A percentile compares a stretch with the other conserved stretches of the same genome.
Conservation (phyloP, 1,140 invertebrate species). For the Stegodyphus dumicola region DNA sequence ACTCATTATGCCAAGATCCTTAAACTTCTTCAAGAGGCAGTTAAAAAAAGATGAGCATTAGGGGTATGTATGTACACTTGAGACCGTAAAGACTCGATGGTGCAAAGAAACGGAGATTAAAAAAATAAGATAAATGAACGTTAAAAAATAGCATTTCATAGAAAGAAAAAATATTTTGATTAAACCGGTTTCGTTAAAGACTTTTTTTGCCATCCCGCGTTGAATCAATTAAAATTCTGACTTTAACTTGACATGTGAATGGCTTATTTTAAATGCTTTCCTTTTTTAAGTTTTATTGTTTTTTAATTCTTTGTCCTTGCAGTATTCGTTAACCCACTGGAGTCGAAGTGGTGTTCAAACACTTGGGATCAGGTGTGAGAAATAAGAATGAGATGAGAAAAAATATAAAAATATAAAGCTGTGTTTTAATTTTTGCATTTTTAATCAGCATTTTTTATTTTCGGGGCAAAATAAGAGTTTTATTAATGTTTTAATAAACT, state of each 20-base stretch:
- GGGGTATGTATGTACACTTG: slow-evolving; percentile 18
- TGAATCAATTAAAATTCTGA: slow-evolving; percentile 48
- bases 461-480: no score
- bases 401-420: no score
- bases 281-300: slow-evolving; percentile 12
- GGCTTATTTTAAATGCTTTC: slow-evolving; percentile 27
- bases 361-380: no score
- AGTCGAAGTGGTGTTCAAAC: no score
- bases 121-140: slow-evolving; percentile 20
- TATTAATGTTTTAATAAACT: no score
- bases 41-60: slow-evolving; percentile 16
- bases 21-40: slow-evolving; percentile 26
- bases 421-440: no score
- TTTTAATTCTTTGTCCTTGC: slow-evolving; percentile 19
- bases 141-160: slow-evolving; percentile 35
- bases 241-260: slow-evolving; percentile 44
- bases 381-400: no score
- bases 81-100: slow-evolving; percentile 13
- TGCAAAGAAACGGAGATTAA: slow-evolving; percentile 2
- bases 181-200: slow-evolving; percentile 38
- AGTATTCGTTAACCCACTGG: no score
- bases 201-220: background rate
- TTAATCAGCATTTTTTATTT: no score
- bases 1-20: slow-evolving; percentile 28
- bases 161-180: slow-evolving; percentile 41